Evolutionary conservation across 2,888 invertebrate genomes (phyloP), one percentile per base, ranked within the genome.

Genomic region (Hirudinaria manillensis): DNA sequence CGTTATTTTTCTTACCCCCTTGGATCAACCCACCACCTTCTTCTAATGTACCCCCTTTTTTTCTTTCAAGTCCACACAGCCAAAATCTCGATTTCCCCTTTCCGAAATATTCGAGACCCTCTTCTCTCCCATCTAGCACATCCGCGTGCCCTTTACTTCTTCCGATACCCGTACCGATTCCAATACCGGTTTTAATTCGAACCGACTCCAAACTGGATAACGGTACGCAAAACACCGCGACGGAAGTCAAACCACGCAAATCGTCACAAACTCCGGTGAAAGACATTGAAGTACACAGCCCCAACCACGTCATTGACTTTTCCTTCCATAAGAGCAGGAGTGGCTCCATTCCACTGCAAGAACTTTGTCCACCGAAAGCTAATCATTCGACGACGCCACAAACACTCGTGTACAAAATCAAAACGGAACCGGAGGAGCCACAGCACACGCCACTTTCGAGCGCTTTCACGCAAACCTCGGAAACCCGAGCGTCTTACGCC

Each of bases 401-500:
- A 13, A 34, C 36, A 13, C 2, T n/a, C 36, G 68, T 34, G 16
- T 45, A 45, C 45, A 34, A 34, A 36, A 68, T 68, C n/a, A 68
- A 68, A 21, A 68, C 36, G 10, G 68, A 68, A 34, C 68, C 68
- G 36, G 36, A 32, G 4, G 68, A 68, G 2, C 29, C 67, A 29
- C 24, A 6, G 21, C 67, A 67, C 67, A 6, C 7, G 34, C 32
- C 32, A 36, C n/a, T 32, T 27, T 61, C 61, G 61, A 61, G 61
- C 61, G 10, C 24, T 29, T 24, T 27, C 61, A 61, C 29, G 61
- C 61, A 29, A 61, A 24, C 61, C 24, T 24, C 36, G 68, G n/a
- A 34, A 24, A n/a, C 68, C 6, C 61, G 61, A 10, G 19, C 66
- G n/a, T 51, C 75, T 32, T 84, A 84, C 78, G 82, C 83, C 6